Evolutionary conservation across 2,888 invertebrate species (phyloP).

Genomic region (Tenthredo amoena): DNA sequence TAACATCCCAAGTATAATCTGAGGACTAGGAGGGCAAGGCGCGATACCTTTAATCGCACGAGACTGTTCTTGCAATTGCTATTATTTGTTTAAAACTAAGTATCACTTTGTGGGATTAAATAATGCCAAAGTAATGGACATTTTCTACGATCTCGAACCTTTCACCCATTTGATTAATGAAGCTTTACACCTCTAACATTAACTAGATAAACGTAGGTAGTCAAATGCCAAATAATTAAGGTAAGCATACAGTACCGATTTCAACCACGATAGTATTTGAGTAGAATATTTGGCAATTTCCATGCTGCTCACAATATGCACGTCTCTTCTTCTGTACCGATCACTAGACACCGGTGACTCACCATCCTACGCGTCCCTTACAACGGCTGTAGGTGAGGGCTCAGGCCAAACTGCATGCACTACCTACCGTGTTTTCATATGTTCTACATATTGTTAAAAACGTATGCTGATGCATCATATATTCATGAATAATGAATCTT

Average conservation of each 20-base stretch:
- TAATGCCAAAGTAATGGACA: neutral
- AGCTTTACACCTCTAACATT: neutral
- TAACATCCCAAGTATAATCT: neutral
- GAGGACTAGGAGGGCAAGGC: neutral
- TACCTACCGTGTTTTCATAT: constrained; percentile 55
- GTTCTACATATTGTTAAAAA: constrained; percentile 51
- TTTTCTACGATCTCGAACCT: neutral
- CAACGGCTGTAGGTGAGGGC: constrained; percentile 78
- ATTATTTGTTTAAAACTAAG: neutral
- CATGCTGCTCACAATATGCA: constrained; percentile 71
- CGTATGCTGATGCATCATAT: neutral
- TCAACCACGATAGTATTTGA: constrained; percentile 62
- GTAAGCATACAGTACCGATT: constrained; percentile 48
- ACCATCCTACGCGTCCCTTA: constrained; percentile 80
- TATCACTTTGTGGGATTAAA: neutral
- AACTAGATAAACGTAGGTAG: constrained; percentile 6
- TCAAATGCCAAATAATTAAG: neutral
- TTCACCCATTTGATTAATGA: neutral
- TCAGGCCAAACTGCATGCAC: constrained; percentile 68
- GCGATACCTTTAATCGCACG: neutral
- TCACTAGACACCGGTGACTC: constrained; percentile 76
- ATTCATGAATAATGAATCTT: constrained; percentile 12
- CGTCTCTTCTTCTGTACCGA: constrained; percentile 71
- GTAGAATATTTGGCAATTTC: constrained; percentile 69
- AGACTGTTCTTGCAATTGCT: neutral